Conservation (phyloP, 2,888 invertebrate species). For the Drosophila quinaria region DNA sequence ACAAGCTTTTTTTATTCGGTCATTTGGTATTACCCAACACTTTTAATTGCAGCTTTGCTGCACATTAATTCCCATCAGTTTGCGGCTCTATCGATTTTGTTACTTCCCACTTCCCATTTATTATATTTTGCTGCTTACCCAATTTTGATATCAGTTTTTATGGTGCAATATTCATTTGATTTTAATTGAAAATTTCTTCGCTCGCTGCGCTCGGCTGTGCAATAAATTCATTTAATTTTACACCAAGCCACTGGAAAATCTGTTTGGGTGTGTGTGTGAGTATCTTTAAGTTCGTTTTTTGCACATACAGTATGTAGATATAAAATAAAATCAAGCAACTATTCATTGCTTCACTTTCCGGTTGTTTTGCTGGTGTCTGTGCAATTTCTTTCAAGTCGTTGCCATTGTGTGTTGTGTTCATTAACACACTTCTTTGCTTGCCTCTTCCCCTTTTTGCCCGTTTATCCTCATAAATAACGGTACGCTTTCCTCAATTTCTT, state of each 20-base stretch:
- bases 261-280: background rate
- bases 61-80: conserved; percentile 17
- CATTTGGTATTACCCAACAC: conserved; percentile 8
- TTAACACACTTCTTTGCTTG: conserved; percentile 72
- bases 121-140: conserved; percentile 35
- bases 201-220: conserved; percentile 36
- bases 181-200: conserved; percentile 48
- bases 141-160: conserved; percentile 34
- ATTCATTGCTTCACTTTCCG: conserved; percentile 43
- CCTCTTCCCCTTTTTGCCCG: conserved; percentile 15
- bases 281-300: conserved; percentile 8
- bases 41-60: conserved; percentile 9
- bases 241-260: conserved; percentile 18
- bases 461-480: conserved; percentile 66
- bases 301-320: conserved; percentile 8
- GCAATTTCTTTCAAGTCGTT: conserved; percentile 42
- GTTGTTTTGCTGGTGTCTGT: conserved; percentile 36
- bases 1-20: conserved; percentile 1
- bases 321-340: conserved; percentile 46
- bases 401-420: conserved; percentile 54
- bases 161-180: conserved; percentile 30
- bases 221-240: conserved; percentile 42
- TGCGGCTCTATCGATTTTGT: conserved; percentile 30
- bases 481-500: conserved; percentile 64
- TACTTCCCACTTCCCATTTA: conserved; percentile 50